phyloP scores from a whole-genome alignment of 2,888 invertebrate species.

The Pterostichus niger region DNA sequence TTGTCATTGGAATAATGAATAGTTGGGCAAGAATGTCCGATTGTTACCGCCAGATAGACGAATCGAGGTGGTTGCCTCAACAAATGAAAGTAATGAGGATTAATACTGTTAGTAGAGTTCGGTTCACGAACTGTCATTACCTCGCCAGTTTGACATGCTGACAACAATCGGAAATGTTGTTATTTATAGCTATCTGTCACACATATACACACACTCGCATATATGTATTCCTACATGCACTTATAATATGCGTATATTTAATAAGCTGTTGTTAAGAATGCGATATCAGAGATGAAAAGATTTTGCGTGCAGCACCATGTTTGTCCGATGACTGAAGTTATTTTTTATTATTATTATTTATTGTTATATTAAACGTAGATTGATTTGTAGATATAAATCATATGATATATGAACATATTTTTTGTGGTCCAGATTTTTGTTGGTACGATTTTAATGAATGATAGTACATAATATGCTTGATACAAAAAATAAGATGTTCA shows the following conservation, averaged over 20 bases:
- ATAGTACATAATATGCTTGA: slow-evolving; percentile 16
- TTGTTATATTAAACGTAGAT: slow-evolving; percentile 37
- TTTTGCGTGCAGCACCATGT: slow-evolving; percentile 41
- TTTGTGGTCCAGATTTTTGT: slow-evolving; percentile 10
- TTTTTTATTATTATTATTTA: slow-evolving; percentile 27
- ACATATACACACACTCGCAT: slow-evolving; percentile 39
- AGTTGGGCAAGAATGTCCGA: background rate
- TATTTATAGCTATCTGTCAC: slow-evolving; percentile 65
- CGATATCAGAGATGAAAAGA: slow-evolving; percentile 47
- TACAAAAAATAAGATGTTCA: background rate
- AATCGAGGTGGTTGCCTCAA: slow-evolving; percentile 38
- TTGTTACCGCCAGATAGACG: slow-evolving; percentile 56
- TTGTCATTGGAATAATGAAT: background rate
- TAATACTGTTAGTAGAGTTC: slow-evolving; percentile 55
- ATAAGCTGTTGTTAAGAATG: slow-evolving; percentile 44
- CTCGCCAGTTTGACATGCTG: slow-evolving; percentile 57
- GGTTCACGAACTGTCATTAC: slow-evolving; percentile 65
- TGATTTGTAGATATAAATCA: slow-evolving; percentile 52
- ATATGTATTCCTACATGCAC: background rate
- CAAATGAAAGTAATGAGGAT: slow-evolving; percentile 66
- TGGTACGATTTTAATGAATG: slow-evolving; percentile 37
- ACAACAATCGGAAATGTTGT: slow-evolving; percentile 66
- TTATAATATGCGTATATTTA: slow-evolving; percentile 41
- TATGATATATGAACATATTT: slow-evolving; percentile 46
- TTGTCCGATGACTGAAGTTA: slow-evolving; percentile 42